Evolutionary conservation across 2,797 vertebrate genomes (phyloP), one percentile per base, ranked within the genome.

Genomic region (Anguilla pacifica): DNA sequence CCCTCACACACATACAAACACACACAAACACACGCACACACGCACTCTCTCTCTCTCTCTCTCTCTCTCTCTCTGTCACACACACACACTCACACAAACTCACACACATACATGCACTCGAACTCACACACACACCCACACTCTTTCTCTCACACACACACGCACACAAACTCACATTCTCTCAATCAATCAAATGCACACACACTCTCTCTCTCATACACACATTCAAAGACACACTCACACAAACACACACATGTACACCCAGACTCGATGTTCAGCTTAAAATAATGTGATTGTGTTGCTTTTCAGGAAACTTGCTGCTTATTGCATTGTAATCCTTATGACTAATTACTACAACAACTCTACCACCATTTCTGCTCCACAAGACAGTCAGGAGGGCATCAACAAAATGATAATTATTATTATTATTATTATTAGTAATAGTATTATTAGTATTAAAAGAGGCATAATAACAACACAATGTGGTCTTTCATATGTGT

Each of bases 21-120:
- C 19, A n/a, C 93, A 79, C n/a, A 15, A 3, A 74, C 7, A 31
- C 25, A 74, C n/a, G 35, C 25, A 64, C 19, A n/a, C 61, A 64
- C 61, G 25, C 19, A 25, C n/a, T n/a, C n/a, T n/a, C n/a, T n/a
- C n/a, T n/a, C 1, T 10, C n/a, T n/a, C n/a, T n/a, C n/a, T n/a
- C 43, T 25, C 25, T 13, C 89, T 94, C 91, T 88, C 86, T 94
- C 93, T 96, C 94, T 2, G 19, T 19, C 15, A 43, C 39, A 25
- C 15, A 79, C 74, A 79, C 74, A 46, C 74, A 79, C 74, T 25
- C 35, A 79, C 72, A 6, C 39, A 46, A 17, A 25, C 7, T 10
- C 0, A 25, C 43, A 49, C 43, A 7, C 7, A 7, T 3, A 49
- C 19, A 81, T 19, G 22, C 10, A 81, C 22, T 46, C 22, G 49